A percentile compares a stretch with the other conserved stretches of the same genome.
These are phyloP conservation scores for Microchrysa polita DNA, from an alignment of 2,888 invertebrate genomes.

Conservation along the genomic window DNA sequence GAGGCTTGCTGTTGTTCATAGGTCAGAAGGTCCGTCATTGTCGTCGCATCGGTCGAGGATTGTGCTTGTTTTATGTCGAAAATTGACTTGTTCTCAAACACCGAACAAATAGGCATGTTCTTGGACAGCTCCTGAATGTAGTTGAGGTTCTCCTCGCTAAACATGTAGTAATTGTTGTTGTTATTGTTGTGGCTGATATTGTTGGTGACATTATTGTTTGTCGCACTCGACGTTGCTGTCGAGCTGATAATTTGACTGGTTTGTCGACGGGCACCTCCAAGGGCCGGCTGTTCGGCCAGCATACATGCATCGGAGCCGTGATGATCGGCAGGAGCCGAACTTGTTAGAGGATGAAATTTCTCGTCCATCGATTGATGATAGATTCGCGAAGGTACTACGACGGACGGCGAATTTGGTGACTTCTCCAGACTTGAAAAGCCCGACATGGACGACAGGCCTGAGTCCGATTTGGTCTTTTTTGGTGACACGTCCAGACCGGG, in stretches of 20 bases:
- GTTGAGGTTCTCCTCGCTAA: conserved; percentile 62
- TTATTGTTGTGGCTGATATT: conserved; percentile 19
- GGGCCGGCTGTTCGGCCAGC: background rate
- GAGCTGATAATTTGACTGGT: background rate
- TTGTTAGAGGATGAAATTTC: conserved; percentile 16
- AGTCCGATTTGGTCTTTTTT: conserved; percentile 77
- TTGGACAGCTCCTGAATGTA: conserved; percentile 63
- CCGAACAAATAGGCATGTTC: conserved; percentile 64
- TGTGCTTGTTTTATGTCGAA: conserved; percentile 56
- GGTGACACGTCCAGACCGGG: conserved; percentile 53
- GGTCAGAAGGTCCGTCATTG: conserved; percentile 58
- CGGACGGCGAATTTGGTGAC: conserved; percentile 78
- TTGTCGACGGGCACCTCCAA: conserved; percentile 44
- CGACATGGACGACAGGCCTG: conserved; percentile 87
- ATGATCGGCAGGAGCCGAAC: background rate
- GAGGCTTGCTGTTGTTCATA: conserved; percentile 60
- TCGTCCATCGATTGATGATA: conserved; percentile 45
- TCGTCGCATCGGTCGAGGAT: conserved; percentile 49
- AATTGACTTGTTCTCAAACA: conserved; percentile 63
- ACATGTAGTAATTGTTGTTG: conserved; percentile 55
- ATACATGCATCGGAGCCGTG: background rate
- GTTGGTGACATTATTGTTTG: conserved; percentile 44
- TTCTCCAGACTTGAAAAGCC: conserved; percentile 88
- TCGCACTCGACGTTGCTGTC: background rate
- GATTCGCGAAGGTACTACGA: conserved; percentile 31